Base-by-base conservation (phyloP, 2,113 vertebrate genomes). In the Amia ocellicauda region DNA sequence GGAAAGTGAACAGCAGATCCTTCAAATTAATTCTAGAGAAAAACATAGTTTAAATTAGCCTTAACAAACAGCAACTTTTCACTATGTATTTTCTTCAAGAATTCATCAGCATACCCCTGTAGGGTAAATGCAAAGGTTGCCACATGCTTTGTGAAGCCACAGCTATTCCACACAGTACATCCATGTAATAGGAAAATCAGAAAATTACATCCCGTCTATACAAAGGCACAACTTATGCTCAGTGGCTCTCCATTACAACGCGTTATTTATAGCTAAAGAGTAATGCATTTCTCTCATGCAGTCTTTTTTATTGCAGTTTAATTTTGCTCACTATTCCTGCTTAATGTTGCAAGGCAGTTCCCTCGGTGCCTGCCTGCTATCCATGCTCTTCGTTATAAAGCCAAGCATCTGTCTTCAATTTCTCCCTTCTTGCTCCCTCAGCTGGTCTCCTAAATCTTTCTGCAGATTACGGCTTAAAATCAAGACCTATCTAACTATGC, bases 221-320 rank as follows among this genome's bases (percentile, higher is more conserved):
- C 8, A 31, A 7, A 31, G 26, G 27, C 27, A 56, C 9, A 29
- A 24, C 24, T 24, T n/a, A 31, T 16, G 7, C 22, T 19, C 52
- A 3, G 26, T 17, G 11, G 7, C 24, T 27, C 23, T 13, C 23
- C 23, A 19, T 28, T 28, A 5, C n/a, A 24, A 31, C 29, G 16
- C 26, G 29, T 56, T 56, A 56, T 56, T 56, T 17, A 56, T 56
- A 28, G 16, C 0, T 9, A 29, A 7, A n/a, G 27, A 24, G 16
- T 56, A 56, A 56, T 31, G 53, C n/a, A 26, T 56, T 56, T 56
- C 53, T 56, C 53, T 29, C 53, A 19, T 56, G 53, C 29, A 56
- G 53, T 29, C 26, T 56, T 56, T 36, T 56, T 56, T 8, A 56
- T 56, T 31, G 53, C 53, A 31, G 53, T 29, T 56, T 56, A 56